A percentile compares a stretch with the other conserved stretches of the same genome.
phyloP scores from a whole-genome alignment of 1,140 invertebrate species.

The Drosophila aff. region DNA sequence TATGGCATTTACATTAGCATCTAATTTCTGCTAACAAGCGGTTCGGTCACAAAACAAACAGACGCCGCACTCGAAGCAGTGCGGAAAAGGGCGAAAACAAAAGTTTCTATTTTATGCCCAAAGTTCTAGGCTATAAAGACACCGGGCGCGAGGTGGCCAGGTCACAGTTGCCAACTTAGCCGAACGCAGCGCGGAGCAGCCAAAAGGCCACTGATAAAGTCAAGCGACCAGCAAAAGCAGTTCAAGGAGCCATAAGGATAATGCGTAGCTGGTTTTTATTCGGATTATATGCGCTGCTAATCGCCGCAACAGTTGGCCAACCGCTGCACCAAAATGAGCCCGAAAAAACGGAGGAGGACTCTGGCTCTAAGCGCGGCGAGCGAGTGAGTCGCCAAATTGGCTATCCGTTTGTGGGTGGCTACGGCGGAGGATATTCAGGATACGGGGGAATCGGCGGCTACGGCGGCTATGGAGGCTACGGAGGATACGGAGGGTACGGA shows the following conservation, averaged over 20 bases:
- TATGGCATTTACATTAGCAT: constrained; percentile 82
- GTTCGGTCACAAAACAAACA: constrained; percentile 24
- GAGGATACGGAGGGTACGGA: constrained; percentile 27
- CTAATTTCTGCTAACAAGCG: constrained; percentile 78
- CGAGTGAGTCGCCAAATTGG: constrained; percentile 58
- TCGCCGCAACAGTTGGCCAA: constrained; percentile 76
- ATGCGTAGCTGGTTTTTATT: constrained; percentile 72
- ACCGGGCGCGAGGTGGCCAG: constrained; percentile 45
- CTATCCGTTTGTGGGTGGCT: constrained; percentile 35
- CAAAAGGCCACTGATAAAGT: constrained; percentile 47
- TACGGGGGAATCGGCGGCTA: constrained; percentile 33
- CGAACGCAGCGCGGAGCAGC: constrained; percentile 22
- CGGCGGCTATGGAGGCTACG: constrained; percentile 42
- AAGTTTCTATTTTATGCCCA: constrained; percentile 79
- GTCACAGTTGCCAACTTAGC: constrained; percentile 63
- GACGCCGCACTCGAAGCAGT: constrained; percentile 10
- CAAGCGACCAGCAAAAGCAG: constrained; percentile 48
- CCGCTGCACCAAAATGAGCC: constrained; percentile 48
- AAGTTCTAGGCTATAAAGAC: constrained; percentile 82
- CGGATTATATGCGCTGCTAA: constrained; percentile 78
- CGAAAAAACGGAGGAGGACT: constrained; percentile 5
- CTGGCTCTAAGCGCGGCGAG: constrained; percentile 12
- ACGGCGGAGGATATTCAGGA: constrained; percentile 39
- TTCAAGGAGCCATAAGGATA: constrained; percentile 53
- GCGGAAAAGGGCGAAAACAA: constrained; percentile 57